These are phyloP conservation scores for Glossophaga mutica DNA, from an alignment of 2,797 vertebrate genomes.

Conservation along the genomic window DNA sequence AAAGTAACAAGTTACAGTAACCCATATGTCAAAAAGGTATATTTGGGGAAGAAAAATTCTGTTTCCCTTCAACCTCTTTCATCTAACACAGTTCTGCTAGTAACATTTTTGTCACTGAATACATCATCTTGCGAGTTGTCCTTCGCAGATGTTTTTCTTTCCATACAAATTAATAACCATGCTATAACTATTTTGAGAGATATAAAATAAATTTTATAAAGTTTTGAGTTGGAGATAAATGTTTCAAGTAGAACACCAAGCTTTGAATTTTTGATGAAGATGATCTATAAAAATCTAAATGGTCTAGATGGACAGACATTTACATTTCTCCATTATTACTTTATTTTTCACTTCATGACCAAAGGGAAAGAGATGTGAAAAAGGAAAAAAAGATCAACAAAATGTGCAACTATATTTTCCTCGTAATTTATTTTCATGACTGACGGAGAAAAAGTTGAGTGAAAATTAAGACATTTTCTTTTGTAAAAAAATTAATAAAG, in stretches of 20 bases:
- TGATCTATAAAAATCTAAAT: not conserved
- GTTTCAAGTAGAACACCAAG: not conserved
- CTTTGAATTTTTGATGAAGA: conserved; percentile 11
- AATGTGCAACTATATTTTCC: not conserved
- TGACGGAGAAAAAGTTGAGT: not conserved
- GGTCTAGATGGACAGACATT: not conserved
- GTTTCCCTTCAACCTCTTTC: not conserved
- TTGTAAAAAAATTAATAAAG: not conserved
- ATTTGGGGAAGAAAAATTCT: not conserved
- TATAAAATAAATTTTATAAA: not conserved
- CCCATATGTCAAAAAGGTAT: not conserved
- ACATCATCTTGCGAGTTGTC: not conserved
- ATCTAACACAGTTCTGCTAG: not conserved
- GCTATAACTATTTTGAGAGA: not conserved
- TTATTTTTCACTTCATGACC: not conserved
- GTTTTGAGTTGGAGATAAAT: not conserved
- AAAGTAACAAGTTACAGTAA: not conserved
- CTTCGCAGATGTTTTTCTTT: conserved; percentile 26
- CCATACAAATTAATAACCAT: not conserved
- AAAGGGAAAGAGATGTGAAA: not conserved
- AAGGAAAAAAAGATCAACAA: not conserved
- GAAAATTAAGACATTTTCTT: not conserved
- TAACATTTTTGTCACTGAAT: conserved; percentile 38
- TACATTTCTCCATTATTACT: not conserved
- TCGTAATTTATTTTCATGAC: conserved; percentile 8